phyloP scores from a whole-genome alignment of 1,140 invertebrate species.

The Drosophila albomicans region DNA sequence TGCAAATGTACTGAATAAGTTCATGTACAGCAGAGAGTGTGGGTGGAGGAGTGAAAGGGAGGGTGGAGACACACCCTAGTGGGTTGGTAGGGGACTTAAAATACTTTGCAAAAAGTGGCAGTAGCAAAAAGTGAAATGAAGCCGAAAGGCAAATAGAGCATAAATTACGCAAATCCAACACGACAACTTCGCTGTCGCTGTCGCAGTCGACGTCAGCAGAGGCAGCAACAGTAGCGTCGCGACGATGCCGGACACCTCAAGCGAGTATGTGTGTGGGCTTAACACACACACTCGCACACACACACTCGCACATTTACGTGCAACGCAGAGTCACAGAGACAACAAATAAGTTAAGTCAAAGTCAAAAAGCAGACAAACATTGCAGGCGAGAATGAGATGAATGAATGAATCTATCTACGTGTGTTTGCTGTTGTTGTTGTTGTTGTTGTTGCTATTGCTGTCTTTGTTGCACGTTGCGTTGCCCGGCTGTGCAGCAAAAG shows the following conservation, averaged over 20 bases:
- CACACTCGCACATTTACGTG: too few species aligned
- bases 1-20: too few species aligned
- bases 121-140: constrained; percentile 79
- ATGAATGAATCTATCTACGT: background rate
- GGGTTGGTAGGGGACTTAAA: constrained; percentile 36
- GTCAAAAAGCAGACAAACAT: constrained; percentile 74
- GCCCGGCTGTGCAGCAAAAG: constrained; percentile 27
- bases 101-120: constrained; percentile 60
- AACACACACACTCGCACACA: constrained; percentile 23
- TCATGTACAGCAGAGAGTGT: constrained; percentile 8
- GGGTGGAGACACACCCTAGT: background rate
- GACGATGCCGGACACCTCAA: constrained; percentile 27
- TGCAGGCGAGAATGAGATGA: constrained; percentile 22
- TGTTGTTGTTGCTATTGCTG: background rate
- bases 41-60: background rate
- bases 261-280: constrained; percentile 16
- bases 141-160: constrained; percentile 83
- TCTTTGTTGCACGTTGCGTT: constrained; percentile 26
- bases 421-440: background rate
- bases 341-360: constrained; percentile 83
- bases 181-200: constrained; percentile 52
- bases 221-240: constrained; percentile 19
- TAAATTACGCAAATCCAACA: constrained; percentile 84
- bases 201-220: constrained; percentile 22
- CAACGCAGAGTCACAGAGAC: constrained; percentile 49